Conservation (phyloP, 2,888 invertebrate genomes). For the Tineola bisselliella region DNA sequence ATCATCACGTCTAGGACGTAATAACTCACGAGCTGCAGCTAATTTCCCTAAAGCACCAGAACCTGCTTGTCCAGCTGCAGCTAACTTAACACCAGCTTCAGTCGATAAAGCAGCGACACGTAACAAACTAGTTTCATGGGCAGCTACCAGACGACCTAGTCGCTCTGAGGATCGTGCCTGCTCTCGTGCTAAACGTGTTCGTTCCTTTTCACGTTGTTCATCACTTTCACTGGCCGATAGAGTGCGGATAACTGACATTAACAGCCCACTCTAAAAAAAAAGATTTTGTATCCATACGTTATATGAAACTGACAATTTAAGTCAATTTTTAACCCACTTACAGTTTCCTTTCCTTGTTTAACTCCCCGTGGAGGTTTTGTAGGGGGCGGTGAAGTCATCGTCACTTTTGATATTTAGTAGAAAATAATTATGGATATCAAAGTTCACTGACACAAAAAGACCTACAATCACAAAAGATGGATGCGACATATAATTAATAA, state of each 20-base stretch:
- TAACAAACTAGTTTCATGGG: constrained; percentile 85
- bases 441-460: too few species aligned
- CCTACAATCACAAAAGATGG: not conserved
- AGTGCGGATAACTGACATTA: constrained; percentile 96
- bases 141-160: constrained; percentile 87
- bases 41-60: not conserved
- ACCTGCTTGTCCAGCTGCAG: not conserved
- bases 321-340: constrained; percentile 38
- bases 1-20: constrained; percentile 92
- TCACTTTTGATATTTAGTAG: constrained; percentile 14
- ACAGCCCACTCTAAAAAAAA: constrained; percentile 74
- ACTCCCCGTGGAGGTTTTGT: constrained; percentile 88
- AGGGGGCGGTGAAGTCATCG: constrained; percentile 76
- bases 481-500: too few species aligned
- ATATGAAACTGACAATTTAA: constrained; percentile 13
- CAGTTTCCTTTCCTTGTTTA: constrained; percentile 87
- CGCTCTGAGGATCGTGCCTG: constrained; percentile 90
- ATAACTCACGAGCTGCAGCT: constrained; percentile 38
- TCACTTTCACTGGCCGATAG: constrained; percentile 93
- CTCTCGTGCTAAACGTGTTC: constrained; percentile 91
- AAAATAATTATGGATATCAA: not conserved
- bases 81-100: constrained; percentile 38
- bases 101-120: constrained; percentile 29
- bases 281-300: not conserved
- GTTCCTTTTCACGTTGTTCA: constrained; percentile 92